Percentiles rank a stretch among this genome's conserved stretches.
Conservation (phyloP, 1,140 invertebrate genomes). For the Ceratina japonica region DNA sequence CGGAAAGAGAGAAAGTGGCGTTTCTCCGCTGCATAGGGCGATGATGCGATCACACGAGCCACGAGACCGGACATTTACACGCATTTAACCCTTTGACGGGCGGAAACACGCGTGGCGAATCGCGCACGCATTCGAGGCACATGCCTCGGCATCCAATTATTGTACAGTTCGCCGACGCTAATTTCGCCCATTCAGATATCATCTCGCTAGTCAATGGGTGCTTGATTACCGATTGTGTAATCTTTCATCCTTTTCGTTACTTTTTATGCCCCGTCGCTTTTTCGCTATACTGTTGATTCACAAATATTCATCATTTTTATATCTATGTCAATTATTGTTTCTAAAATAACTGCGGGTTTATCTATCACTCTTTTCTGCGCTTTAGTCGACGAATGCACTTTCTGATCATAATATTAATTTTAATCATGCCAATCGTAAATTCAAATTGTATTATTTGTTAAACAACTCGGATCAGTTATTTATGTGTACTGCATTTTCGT, state of each 20-base stretch:
- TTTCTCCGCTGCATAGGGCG: conserved; percentile 26
- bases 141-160: conserved; percentile 68
- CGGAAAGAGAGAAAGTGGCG: conserved; percentile 18
- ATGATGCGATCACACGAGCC: conserved; percentile 63
- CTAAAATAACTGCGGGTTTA: neutral
- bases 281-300: neutral
- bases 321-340: neutral
- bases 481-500: no score
- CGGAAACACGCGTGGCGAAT: conserved; percentile 60
- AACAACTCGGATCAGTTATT: no score
- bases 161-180: conserved; percentile 68
- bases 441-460: no score
- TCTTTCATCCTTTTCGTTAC: neutral
- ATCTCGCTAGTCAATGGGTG: conserved; percentile 68
- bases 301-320: neutral
- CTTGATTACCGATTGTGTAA: conserved; percentile 51
- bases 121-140: conserved; percentile 57
- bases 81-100: conserved; percentile 72
- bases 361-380: neutral
- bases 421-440: no score
- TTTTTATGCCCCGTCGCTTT: neutral
- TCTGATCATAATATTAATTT: no score
- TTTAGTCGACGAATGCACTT: no score
- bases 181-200: conserved; percentile 70
- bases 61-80: conserved; percentile 68